Evolutionary conservation across 2,888 invertebrate genomes (phyloP), one percentile per base, ranked within the genome.

Genomic region (Scotopteryx bipunctaria): DNA sequence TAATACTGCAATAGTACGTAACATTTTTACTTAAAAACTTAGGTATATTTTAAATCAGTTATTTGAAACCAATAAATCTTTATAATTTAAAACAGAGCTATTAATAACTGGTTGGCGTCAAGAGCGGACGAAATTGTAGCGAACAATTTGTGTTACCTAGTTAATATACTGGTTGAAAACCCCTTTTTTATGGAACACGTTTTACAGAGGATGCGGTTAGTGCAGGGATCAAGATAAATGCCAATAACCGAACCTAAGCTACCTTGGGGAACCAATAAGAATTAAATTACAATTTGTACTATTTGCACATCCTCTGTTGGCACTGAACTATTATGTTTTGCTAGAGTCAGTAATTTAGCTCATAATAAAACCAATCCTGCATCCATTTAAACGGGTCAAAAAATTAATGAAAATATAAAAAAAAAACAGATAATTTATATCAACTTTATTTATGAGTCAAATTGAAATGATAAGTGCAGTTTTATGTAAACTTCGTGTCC

Each of bases 151-250:
- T 32, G 13, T 14, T 9, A 9, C 25, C 29, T 19, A 11, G 29
- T 40, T 43, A 35, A 38, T 47, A 40, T 33, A 50, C 32, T 33
- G 16, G 35, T 40, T 21, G 27, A 21, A 15, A 6, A 29, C 21
- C 23, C 29, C 19, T 27, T 33, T 50, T 50, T 50, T 37, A 14
- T 31, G 11, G 29, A 51, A 51, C 50, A 27, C n/a, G 44, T 51
- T 51, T 44, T 16, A 13, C 14, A 14, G 14, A 25, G 25, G 37
- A 37, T 49, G 16, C 36, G 9, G 14, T 32, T 38, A 9, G 16
- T 5, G 21, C 36, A 19, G 16, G 36, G 37, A 33, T 13, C 29
- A n/a, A 41, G 15, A 16, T 4, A 32, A 50, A 43, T 27, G 38
- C 17, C 32, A 44, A 33, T 33, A 33, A 17, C 38, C 49, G 33